Evolutionary conservation across 2,797 vertebrate genomes (phyloP).

Genomic region (Glyptemys insculpta): DNA sequence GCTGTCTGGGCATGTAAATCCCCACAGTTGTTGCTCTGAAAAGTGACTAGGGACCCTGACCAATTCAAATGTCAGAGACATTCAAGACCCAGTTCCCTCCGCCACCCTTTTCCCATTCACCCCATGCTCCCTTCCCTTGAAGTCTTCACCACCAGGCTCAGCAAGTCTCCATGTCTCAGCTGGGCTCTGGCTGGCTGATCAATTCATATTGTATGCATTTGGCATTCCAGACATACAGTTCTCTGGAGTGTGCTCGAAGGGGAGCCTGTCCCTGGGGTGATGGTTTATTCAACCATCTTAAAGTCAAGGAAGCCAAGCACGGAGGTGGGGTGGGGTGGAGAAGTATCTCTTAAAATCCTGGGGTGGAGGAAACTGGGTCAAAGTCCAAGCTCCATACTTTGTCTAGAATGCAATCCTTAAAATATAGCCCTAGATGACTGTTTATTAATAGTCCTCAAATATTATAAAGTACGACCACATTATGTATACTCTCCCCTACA

Average conservation of each 20-base stretch:
- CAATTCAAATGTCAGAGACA: slow-evolving; percentile 26
- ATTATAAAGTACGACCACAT: background rate
- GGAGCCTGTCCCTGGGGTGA: background rate
- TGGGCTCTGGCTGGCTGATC: background rate
- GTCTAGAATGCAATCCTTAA: background rate
- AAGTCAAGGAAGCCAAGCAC: background rate
- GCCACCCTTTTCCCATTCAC: background rate
- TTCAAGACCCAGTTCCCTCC: slow-evolving; percentile 12
- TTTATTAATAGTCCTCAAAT: background rate
- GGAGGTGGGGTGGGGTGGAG: background rate
- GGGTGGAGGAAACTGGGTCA: background rate
- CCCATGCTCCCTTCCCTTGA: background rate
- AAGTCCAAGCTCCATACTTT: background rate
- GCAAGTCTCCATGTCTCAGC: background rate
- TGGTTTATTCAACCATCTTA: background rate
- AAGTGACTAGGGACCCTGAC: background rate
- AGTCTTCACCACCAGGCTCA: background rate
- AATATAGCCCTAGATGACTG: background rate
- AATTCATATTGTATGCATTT: background rate
- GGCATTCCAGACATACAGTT: background rate
- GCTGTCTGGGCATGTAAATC: background rate
- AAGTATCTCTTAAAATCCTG: background rate
- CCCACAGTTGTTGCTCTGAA: background rate
- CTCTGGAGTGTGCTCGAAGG: background rate
- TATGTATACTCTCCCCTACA: background rate